phyloP scores from a whole-genome alignment of 1,140 invertebrate species.

The Nylanderia fulva region DNA sequence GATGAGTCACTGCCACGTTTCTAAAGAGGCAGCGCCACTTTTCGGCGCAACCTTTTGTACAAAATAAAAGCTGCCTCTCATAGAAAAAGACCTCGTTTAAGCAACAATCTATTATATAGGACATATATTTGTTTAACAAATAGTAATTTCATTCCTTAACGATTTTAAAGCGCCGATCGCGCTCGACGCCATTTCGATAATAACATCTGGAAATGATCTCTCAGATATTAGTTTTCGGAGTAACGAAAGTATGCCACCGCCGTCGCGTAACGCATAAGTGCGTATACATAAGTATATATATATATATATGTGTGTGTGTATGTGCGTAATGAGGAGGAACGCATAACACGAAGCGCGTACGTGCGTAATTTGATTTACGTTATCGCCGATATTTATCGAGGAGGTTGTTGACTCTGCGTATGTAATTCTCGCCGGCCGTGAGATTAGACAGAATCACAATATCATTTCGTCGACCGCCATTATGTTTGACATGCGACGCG shows the following conservation, averaged over 20 bases:
- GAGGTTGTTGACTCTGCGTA: conserved; percentile 53
- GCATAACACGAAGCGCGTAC: conserved; percentile 3
- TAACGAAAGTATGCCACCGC: not conserved
- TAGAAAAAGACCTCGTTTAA: too few species aligned
- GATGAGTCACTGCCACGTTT: conserved; percentile 11
- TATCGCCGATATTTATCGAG: conserved; percentile 58
- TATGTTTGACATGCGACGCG: conserved; percentile 34
- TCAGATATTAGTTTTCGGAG: not conserved
- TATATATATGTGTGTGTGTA: too few species aligned
- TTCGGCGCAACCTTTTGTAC: not conserved
- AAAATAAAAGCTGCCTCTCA: too few species aligned
- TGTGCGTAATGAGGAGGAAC: conserved; percentile 3
- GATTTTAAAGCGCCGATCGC: not conserved
- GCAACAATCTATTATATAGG: too few species aligned
- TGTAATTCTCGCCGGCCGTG: conserved; percentile 38
- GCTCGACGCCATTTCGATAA: not conserved
- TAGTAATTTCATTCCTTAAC: too few species aligned
- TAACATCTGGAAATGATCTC: not conserved
- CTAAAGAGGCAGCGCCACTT: not conserved
- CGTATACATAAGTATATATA: too few species aligned
- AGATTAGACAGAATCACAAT: conserved; percentile 43
- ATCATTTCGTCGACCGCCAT: conserved; percentile 37
- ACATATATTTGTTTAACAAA: too few species aligned
- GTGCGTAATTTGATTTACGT: conserved; percentile 60
- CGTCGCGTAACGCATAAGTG: not conserved